These are phyloP conservation scores for Caranx ignobilis DNA, from an alignment of 2,113 vertebrate genomes.

Conservation along the genomic window DNA sequence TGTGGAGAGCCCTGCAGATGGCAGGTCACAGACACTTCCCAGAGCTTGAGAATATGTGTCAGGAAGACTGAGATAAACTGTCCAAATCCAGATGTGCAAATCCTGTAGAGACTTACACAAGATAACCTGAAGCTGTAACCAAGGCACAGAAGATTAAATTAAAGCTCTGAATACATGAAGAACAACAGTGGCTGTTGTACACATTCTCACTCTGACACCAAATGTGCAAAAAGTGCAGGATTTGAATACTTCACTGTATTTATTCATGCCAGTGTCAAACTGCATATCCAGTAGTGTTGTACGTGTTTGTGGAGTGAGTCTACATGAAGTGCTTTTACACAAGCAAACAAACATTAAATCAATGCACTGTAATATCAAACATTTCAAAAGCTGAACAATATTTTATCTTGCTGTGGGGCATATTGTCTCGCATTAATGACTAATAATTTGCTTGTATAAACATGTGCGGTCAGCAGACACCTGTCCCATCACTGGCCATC, in stretches of 20 bases:
- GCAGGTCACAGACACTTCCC: too few species aligned
- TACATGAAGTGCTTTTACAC: conserved; percentile 21
- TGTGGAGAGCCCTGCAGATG: too few species aligned
- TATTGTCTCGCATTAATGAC: conserved; percentile 35
- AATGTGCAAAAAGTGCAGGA: not conserved
- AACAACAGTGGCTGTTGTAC: too few species aligned
- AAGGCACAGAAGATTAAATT: too few species aligned
- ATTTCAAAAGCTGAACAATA: conserved; percentile 19
- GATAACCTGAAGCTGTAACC: too few species aligned
- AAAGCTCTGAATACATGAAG: too few species aligned
- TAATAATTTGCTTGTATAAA: conserved; percentile 50
- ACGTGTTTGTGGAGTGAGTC: not conserved
- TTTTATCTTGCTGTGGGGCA: conserved; percentile 16
- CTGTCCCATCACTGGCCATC: conserved; percentile 51
- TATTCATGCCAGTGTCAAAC: not conserved
- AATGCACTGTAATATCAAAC: conserved; percentile 24
- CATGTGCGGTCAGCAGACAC: conserved; percentile 63
- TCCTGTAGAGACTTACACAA: too few species aligned
- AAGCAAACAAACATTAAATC: conserved; percentile 26
- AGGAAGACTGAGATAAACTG: too few species aligned
- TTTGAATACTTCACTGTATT: not conserved
- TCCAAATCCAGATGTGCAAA: too few species aligned
- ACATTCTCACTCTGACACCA: too few species aligned
- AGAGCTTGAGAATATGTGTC: too few species aligned
- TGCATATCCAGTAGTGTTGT: not conserved